Conservation (phyloP, 64 coral and sea anemone genomes). For the Pocillopora verrucosa region DNA sequence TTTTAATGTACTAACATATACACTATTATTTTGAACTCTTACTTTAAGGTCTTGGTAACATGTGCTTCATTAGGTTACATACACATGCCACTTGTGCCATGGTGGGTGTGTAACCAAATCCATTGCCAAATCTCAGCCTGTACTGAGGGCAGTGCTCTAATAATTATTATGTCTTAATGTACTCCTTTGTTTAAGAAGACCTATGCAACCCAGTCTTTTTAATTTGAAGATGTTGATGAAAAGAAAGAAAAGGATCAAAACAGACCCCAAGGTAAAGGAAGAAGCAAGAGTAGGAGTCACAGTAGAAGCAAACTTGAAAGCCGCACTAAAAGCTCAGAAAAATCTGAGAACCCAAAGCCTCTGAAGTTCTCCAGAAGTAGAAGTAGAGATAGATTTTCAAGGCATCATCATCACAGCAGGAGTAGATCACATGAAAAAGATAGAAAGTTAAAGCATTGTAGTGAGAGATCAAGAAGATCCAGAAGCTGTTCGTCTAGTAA, state of each 20-base stretch:
- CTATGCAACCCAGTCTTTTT: background rate
- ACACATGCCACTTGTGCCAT: no score
- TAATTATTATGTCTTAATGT: no score
- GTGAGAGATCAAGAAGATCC: background rate
- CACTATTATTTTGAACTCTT: no score
- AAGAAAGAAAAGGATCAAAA: slow-evolving; percentile 4
- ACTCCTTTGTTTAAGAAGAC: no score
- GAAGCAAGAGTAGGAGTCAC: background rate
- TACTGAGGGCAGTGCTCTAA: no score
- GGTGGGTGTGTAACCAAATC: no score
- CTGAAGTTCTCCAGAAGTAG: slow-evolving; percentile 3
- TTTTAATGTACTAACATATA: no score
- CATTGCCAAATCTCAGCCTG: no score
- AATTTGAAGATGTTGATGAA: background rate
- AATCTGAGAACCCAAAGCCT: background rate
- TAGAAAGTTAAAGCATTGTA: background rate
- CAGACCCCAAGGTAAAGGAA: background rate
- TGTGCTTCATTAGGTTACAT: no score
- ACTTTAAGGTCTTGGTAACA: no score
- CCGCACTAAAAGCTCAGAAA: slow-evolving; percentile 21
- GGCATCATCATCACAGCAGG: background rate
- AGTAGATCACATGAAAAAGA: slow-evolving; percentile 4
- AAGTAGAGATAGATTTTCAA: slow-evolving; percentile 17
- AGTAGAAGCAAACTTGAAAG: background rate
- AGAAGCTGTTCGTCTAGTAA: slow-evolving; percentile 21